Evolutionary conservation across 23 tunicate genomes (phyloP).

Genomic region (Styela clava): DNA sequence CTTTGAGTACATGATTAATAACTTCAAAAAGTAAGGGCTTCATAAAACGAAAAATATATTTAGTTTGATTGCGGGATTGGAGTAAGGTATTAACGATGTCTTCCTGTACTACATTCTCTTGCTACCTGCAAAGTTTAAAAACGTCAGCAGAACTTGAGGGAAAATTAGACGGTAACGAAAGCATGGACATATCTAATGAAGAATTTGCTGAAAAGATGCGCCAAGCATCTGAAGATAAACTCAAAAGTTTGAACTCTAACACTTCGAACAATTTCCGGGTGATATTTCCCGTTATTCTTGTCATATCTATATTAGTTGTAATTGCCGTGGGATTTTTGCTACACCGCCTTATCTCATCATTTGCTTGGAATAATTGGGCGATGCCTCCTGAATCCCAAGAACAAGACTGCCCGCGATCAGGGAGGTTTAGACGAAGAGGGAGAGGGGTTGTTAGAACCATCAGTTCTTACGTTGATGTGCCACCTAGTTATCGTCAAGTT

Average conservation of each 20-base stretch:
- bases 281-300: conserved; percentile 31
- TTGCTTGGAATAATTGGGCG: conserved; percentile 30
- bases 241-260: not conserved
- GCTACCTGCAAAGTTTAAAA: conserved; percentile 1
- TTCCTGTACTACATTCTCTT: conserved; percentile 11
- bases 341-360: conserved; percentile 21
- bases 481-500: conserved; percentile 43
- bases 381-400: not conserved
- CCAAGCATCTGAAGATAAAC: not conserved
- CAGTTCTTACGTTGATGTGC: conserved; percentile 31
- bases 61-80: not conserved
- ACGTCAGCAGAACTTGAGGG: not conserved
- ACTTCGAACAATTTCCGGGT: conserved; percentile 20
- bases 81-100: conserved; percentile 4
- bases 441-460: conserved; percentile 12
- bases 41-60: not conserved
- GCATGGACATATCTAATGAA: not conserved
- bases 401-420: not conserved
- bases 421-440: not conserved
- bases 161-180: not conserved
- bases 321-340: conserved; percentile 34
- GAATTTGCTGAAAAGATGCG: not conserved
- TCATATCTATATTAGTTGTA: conserved; percentile 18
- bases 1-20: not conserved
- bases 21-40: not conserved